Evolutionary conservation across 1,140 invertebrate genomes (phyloP).

Genomic region (Phymastichus coffea): DNA sequence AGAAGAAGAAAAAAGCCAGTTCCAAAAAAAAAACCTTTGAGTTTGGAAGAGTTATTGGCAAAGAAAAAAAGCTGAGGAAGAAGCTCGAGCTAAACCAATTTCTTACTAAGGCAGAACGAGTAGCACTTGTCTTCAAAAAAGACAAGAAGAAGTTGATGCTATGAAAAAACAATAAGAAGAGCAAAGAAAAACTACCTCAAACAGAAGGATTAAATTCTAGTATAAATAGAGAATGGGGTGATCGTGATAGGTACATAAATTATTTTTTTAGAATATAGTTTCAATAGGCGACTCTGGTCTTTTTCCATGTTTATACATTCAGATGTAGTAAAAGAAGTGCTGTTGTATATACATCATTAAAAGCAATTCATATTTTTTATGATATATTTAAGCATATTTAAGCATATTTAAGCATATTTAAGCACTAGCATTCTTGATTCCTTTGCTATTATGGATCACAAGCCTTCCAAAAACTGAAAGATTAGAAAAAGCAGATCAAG

Average conservation of each 20-base stretch:
- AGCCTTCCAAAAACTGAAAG: slow-evolving; percentile 94
- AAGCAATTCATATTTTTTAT: background rate
- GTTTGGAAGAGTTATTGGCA: slow-evolving; percentile 87
- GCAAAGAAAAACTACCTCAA: slow-evolving; percentile 60
- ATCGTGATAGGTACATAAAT: slow-evolving; percentile 43
- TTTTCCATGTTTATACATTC: background rate
- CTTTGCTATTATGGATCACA: slow-evolving; percentile 96
- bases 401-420: too few relatives aligned
- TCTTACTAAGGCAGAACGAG: slow-evolving; percentile 93
- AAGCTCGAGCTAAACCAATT: slow-evolving; percentile 94
- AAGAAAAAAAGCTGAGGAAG: slow-evolving; percentile 97
- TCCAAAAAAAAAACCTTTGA: slow-evolving; percentile 43
- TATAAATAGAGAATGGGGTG: slow-evolving; percentile 49
- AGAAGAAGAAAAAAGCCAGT: slow-evolving; percentile 56
- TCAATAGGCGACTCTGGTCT: background rate
- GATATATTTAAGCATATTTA: background rate
- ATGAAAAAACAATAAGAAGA: slow-evolving; percentile 70
- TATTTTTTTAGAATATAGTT: background rate
- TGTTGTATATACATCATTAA: background rate
- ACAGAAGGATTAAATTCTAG: slow-evolving; percentile 32
- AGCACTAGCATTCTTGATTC: slow-evolving; percentile 97
- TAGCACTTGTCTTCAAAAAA: slow-evolving; percentile 83
- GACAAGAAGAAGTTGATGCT: slow-evolving; percentile 82
- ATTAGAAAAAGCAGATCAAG: slow-evolving; percentile 88
- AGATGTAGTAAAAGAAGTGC: background rate